Evolutionary conservation across 2,888 invertebrate species (phyloP).

Genomic region (Coremacera marginata): DNA sequence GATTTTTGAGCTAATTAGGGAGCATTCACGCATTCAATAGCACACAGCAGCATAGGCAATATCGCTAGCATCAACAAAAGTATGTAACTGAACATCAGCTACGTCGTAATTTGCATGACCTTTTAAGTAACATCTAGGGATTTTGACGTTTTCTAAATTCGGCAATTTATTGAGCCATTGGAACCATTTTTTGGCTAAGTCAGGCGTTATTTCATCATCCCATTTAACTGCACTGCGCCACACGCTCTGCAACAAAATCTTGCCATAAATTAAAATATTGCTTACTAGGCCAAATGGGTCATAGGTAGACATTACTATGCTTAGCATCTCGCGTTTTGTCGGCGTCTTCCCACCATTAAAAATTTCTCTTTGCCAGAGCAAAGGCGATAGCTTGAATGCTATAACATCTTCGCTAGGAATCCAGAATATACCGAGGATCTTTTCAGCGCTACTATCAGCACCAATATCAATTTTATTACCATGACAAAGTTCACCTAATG

Average conservation of each 20-base stretch:
- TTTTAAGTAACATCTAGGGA: conserved; percentile 28
- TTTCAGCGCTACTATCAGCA: conserved; percentile 29
- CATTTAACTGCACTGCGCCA: conserved; percentile 8
- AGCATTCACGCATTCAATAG: background rate
- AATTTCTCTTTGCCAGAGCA: conserved; percentile 23
- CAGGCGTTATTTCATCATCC: conserved; percentile 10
- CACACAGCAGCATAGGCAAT: background rate
- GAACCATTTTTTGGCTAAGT: background rate
- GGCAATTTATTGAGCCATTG: conserved; percentile 24
- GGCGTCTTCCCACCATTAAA: conserved; percentile 32
- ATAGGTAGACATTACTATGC: background rate
- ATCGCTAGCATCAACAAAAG: conserved; percentile 34
- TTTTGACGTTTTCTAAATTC: conserved; percentile 28
- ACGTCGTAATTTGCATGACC: background rate
- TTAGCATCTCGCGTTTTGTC: conserved; percentile 37
- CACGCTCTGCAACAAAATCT: conserved; percentile 25
- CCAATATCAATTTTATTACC: conserved; percentile 12
- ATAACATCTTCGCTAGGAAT: conserved; percentile 25
- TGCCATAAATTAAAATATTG: background rate
- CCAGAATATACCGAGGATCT: conserved; percentile 45
- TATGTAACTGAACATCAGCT: conserved; percentile 17
- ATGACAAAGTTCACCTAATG: too few species aligned
- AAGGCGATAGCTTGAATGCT: conserved; percentile 35
- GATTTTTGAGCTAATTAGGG: background rate
- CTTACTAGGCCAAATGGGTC: conserved; percentile 23